These are phyloP conservation scores for Diaphora mendica DNA, from an alignment of 2,888 invertebrate species.

Conservation along the genomic window DNA sequence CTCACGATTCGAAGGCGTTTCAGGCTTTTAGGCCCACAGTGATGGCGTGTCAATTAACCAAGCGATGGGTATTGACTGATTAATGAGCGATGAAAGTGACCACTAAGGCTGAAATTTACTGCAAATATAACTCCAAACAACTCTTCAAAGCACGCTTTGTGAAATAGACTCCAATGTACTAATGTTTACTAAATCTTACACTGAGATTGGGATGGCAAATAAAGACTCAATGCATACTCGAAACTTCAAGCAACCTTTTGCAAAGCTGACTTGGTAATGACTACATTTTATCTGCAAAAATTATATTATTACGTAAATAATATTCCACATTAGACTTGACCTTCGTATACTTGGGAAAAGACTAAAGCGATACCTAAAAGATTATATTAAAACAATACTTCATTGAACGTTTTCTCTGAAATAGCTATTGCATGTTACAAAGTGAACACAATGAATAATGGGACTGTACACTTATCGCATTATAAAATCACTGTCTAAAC, in stretches of 20 bases:
- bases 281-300: neutral
- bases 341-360: slow-evolving; percentile 2
- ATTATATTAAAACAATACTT: slow-evolving; percentile 8
- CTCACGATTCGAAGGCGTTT: no score
- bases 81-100: no score
- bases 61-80: no score
- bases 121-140: no score
- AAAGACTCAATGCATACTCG: neutral
- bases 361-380: neutral
- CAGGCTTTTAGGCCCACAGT: no score
- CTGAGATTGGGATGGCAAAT: no score
- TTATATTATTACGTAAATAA: neutral
- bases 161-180: neutral
- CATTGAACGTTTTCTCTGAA: slow-evolving; percentile 13
- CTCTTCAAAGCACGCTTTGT: neutral
- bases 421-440: slow-evolving; percentile 11
- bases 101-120: no score
- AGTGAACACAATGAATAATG: slow-evolving; percentile 13
- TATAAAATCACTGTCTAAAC: slow-evolving; percentile 7
- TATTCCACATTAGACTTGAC: neutral
- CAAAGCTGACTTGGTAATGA: neutral
- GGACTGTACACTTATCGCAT: neutral
- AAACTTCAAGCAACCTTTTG: neutral
- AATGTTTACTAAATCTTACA: neutral
- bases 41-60: no score